Conservation (phyloP, 92 coral and sea anemone species). For the Isaurus tuberculatus region DNA sequence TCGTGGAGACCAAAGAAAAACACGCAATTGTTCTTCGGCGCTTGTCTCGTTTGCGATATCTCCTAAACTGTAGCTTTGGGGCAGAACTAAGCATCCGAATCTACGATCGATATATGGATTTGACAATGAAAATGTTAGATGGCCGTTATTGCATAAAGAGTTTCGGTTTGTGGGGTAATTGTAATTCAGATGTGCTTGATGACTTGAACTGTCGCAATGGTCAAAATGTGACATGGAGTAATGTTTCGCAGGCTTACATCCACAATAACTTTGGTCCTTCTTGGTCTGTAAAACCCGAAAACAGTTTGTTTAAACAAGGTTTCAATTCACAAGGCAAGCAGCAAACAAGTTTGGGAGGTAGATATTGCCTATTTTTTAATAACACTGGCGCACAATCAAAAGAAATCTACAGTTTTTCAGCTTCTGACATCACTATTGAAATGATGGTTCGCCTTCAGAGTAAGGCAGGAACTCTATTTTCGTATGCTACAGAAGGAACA, state of each 20-base stretch:
- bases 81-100: conserved; percentile 56
- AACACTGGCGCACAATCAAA: conserved; percentile 59
- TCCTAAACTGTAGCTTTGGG: conserved; percentile 41
- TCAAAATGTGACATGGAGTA: conserved; percentile 22
- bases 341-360: conserved; percentile 46
- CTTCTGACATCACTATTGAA: conserved; percentile 67
- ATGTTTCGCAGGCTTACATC: conserved; percentile 62
- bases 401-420: conserved; percentile 59
- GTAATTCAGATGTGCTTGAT: conserved; percentile 56
- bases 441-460: conserved; percentile 55
- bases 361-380: conserved; percentile 58
- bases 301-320: conserved; percentile 56
- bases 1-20: conserved; percentile 2
- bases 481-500: conserved; percentile 68
- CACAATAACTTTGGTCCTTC: conserved; percentile 56
- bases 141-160: conserved; percentile 53
- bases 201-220: conserved; percentile 50
- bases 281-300: conserved; percentile 56
- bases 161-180: conserved; percentile 66
- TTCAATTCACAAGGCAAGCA: conserved; percentile 36
- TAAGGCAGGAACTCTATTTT: conserved; percentile 58
- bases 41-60: conserved; percentile 45
- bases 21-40: conserved; percentile 42
- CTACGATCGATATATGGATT: conserved; percentile 70
- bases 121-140: conserved; percentile 40